A percentile compares a stretch with the other conserved stretches of the same genome.
These are phyloP conservation scores for Porites lutea DNA, from an alignment of 64 coral and sea anemone genomes.

Conservation along the genomic window DNA sequence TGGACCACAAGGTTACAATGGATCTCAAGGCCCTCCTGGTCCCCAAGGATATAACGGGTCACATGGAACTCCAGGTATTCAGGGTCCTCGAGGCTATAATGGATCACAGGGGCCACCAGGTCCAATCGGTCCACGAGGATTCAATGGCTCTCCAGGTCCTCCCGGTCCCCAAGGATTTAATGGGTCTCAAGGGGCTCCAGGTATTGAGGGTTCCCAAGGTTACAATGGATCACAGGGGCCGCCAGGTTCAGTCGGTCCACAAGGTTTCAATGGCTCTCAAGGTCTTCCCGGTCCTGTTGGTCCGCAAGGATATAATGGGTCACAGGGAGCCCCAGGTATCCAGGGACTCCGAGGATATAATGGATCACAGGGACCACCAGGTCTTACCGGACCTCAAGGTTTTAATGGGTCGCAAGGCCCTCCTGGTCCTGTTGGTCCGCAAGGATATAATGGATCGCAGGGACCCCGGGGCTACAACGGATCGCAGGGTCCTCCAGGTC, in stretches of 20 bases:
- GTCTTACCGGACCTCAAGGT: background rate
- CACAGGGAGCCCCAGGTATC: background rate
- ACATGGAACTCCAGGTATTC: background rate
- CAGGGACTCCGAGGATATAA: background rate
- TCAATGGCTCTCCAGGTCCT: background rate
- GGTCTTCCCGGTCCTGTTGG: conserved; percentile 16
- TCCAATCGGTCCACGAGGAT: conserved; percentile 6
- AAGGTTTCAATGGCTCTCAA: background rate
- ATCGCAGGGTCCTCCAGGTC: conserved; percentile 29
- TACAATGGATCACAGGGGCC: background rate
- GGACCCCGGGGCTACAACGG: conserved; percentile 22
- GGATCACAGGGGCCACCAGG: conserved; percentile 23
- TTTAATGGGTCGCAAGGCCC: conserved; percentile 24
- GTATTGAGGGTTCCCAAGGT: background rate
- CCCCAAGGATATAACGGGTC: conserved; percentile 8
- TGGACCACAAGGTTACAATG: background rate
- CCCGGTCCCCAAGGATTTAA: background rate
- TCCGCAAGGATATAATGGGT: background rate
- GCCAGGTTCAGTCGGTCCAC: background rate
- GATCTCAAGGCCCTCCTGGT: background rate
- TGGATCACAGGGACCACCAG: background rate
- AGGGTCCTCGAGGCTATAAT: conserved; percentile 20
- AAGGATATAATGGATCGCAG: background rate
- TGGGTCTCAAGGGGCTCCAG: background rate
- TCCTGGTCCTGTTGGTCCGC: conserved; percentile 3